These are phyloP conservation scores for Enchytraeus crypticus DNA, from an alignment of 2,888 invertebrate genomes.

Conservation along the genomic window DNA sequence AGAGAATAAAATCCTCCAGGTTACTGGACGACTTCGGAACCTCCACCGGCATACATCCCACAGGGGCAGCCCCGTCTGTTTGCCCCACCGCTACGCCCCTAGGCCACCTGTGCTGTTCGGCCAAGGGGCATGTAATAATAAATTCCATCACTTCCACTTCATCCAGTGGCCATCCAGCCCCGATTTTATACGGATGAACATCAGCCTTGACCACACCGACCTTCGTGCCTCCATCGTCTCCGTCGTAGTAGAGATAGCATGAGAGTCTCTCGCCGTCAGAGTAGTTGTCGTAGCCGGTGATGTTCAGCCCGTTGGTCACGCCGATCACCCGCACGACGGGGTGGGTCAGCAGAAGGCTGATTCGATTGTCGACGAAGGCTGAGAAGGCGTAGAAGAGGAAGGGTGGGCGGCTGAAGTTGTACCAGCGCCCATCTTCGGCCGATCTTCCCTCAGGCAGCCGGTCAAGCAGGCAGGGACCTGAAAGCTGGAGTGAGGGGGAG, in stretches of 20 bases:
- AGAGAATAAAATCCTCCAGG: constrained; percentile 17
- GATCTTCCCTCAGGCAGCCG: not conserved
- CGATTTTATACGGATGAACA: not conserved
- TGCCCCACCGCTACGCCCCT: not conserved
- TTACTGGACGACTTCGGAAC: not conserved
- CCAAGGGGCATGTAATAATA: constrained; percentile 7
- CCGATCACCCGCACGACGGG: constrained; percentile 14
- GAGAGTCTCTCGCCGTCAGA: not conserved
- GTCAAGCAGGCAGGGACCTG: not conserved
- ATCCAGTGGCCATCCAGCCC: constrained; percentile 10
- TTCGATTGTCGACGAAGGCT: constrained; percentile 11
- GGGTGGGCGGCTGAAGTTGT: constrained; percentile 1
- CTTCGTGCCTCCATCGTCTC: not conserved
- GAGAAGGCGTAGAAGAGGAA: constrained; percentile 9
- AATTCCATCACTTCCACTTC: not conserved
- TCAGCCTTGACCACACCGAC: not conserved
- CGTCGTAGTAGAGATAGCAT: not conserved
- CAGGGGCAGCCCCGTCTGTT: not conserved
- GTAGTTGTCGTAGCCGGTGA: no score
- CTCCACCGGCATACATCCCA: constrained; percentile 8
- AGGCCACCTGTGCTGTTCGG: no score
- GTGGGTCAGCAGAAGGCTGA: not conserved
- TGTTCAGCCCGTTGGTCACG: constrained; percentile 2
- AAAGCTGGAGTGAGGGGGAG: no score
- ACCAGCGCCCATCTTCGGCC: constrained; percentile 6